Percentiles rank a stretch among this genome's conserved stretches.
Evolutionary conservation across 1,140 invertebrate species (phyloP).

Genomic region (Drosophila murphyi): DNA sequence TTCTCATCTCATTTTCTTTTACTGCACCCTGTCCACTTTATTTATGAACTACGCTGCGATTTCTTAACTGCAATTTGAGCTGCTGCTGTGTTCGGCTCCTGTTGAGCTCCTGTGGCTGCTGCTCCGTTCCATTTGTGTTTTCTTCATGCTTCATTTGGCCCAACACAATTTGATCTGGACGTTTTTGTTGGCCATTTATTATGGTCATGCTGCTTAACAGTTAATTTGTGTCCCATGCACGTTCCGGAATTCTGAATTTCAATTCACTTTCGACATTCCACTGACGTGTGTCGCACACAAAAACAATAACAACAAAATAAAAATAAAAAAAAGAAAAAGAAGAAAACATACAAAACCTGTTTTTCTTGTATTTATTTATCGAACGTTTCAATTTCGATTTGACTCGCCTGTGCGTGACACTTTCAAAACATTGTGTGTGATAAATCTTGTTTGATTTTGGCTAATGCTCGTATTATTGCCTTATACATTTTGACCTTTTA

Average conservation of each 20-base stretch:
- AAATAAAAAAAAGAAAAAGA: conserved; percentile 4
- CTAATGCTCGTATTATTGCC: conserved; percentile 69
- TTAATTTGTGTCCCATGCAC: conserved; percentile 70
- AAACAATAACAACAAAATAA: conserved; percentile 41
- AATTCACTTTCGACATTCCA: conserved; percentile 70
- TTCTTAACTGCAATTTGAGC: conserved; percentile 77
- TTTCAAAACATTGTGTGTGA: conserved; percentile 48
- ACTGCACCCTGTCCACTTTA: conserved; percentile 53
- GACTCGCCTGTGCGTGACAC: conserved; percentile 68
- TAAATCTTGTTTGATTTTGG: conserved; percentile 67
- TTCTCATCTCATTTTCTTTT: neutral
- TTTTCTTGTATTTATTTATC: conserved; percentile 44
- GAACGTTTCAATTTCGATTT: conserved; percentile 64
- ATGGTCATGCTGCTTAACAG: conserved; percentile 53
- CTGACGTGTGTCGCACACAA: conserved; percentile 35
- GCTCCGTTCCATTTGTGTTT: conserved; percentile 26
- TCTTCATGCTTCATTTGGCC: conserved; percentile 58
- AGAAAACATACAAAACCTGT: conserved; percentile 2
- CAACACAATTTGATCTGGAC: conserved; percentile 38
- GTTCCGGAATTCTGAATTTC: conserved; percentile 63
- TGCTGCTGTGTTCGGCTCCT: conserved; percentile 29
- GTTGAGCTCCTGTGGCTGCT: conserved; percentile 7
- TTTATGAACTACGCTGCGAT: conserved; percentile 76
- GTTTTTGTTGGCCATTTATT: conserved; percentile 56
- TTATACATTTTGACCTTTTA: conserved; percentile 59